Evolutionary conservation across 2,888 invertebrate species (phyloP).

Genomic region (Crepidodera aurea): DNA sequence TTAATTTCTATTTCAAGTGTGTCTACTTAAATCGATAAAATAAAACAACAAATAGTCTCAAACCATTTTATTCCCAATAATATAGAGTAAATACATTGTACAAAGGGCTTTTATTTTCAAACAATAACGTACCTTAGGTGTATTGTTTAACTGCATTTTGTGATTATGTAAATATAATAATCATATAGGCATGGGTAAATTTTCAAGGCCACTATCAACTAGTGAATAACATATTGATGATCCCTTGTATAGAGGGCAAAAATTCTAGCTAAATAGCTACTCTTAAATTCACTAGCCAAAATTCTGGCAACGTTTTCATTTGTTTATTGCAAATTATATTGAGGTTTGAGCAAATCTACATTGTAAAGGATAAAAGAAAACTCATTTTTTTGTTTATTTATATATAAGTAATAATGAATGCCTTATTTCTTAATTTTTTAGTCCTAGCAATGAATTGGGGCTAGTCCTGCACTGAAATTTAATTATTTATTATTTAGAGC

Average conservation of each 20-base stretch:
- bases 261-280: constrained; percentile 51
- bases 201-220: constrained; percentile 57
- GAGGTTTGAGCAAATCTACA: neutral
- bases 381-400: no score
- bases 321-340: constrained; percentile 23
- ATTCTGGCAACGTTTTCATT: constrained; percentile 33
- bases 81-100: constrained; percentile 47
- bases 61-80: constrained; percentile 45
- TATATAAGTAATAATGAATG: no score
- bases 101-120: constrained; percentile 42
- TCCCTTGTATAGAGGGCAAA: constrained; percentile 58
- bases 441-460: no score
- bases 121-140: constrained; percentile 44
- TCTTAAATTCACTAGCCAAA: constrained; percentile 57
- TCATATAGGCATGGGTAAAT: constrained; percentile 54
- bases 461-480: no score
- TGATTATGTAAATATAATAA: constrained; percentile 43
- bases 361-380: no score
- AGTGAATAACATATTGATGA: constrained; percentile 48
- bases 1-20: no score
- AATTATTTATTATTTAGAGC: no score
- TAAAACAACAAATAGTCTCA: constrained; percentile 33
- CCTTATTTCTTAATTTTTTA: no score
- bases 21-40: no score
- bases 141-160: constrained; percentile 42